Evolutionary conservation across 2,113 vertebrate genomes (phyloP), one percentile per base, ranked within the genome.

Genomic region (Mixornis gularis): DNA sequence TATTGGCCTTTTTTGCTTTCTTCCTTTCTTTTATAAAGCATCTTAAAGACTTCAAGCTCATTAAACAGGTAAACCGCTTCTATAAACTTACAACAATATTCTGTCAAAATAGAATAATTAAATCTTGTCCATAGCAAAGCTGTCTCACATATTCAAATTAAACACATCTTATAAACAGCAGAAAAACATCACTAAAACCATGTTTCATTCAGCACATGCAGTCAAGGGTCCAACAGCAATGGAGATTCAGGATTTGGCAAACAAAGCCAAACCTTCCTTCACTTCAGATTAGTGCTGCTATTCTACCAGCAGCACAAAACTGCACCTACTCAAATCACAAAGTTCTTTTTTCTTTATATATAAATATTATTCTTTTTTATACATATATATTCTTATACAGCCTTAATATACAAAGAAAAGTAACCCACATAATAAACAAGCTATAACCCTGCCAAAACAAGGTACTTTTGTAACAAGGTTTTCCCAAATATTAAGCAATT

Each of bases 191-290:
- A 19, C 25, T 48, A 30, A 85, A 64, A 71, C 1, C 26, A 81
- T 0, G 0, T 62, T 81, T 71, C 17, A 22, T 24, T 21, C 44
- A 66, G 53, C 2, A 1, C 17, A 4, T 38, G 32, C 44, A 52
- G 5, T 40, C 36, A 79, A 79, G 22, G 6, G 26, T 58, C 48
- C 71, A 85, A 72, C 36, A 62, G 27, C 59, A 77, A 41, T 0
- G 5, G 18, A 83, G 20, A 65, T 20, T 41, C 20, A 58, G 38
- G 51, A 59, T n/a, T 25, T 90, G 43, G 36, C 34, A 80, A 27
- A 19, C 77, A 83, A 85, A 71, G 58, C n/a, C 34, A 79, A 92
- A 27, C 15, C 13, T 12, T 51, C 20, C 22, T 73, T 22, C 43
- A 32, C 27, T 71, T 78, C 44, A 16, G 6, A 40, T 49, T 9